These are phyloP conservation scores for Thera britannica DNA, from an alignment of 2,888 invertebrate genomes.

Conservation along the genomic window DNA sequence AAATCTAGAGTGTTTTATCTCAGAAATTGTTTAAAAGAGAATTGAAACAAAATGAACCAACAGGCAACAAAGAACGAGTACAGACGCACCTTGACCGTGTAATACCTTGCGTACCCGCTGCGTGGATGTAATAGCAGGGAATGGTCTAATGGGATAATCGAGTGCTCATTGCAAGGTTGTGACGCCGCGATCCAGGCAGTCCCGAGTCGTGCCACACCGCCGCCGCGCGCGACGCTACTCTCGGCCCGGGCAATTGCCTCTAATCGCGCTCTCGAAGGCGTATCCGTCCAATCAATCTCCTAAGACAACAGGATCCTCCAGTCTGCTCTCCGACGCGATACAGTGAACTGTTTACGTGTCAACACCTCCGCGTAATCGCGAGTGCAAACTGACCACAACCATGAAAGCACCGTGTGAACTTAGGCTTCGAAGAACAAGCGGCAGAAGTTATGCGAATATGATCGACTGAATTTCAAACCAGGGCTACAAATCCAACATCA, in stretches of 20 bases:
- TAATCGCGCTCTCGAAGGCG: slow-evolving; percentile 80
- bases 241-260: slow-evolving; percentile 71
- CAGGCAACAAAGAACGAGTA: slow-evolving; percentile 40
- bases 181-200: slow-evolving; percentile 67
- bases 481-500: slow-evolving; percentile 45
- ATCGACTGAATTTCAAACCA: slow-evolving; percentile 52
- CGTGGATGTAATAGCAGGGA: slow-evolving; percentile 73
- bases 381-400: slow-evolving; percentile 46
- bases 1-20: slow-evolving; percentile 8
- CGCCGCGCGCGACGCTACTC: slow-evolving; percentile 66
- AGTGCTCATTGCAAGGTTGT: slow-evolving; percentile 80
- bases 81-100: slow-evolving; percentile 79
- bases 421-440: slow-evolving; percentile 39
- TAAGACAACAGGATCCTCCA: slow-evolving; percentile 77
- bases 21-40: slow-evolving; percentile 24
- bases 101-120: slow-evolving; percentile 68
- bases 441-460: slow-evolving; percentile 51
- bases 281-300: slow-evolving; percentile 78
- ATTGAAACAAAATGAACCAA: slow-evolving; percentile 38
- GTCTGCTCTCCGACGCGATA: slow-evolving; percentile 63
- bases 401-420: slow-evolving; percentile 33
- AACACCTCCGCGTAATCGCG: slow-evolving; percentile 39
- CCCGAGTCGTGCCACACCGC: slow-evolving; percentile 62
- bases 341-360: slow-evolving; percentile 49
- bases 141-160: slow-evolving; percentile 81